Percentiles rank a stretch among this genome's conserved stretches.
Evolutionary conservation across 2,888 invertebrate genomes (phyloP).

Genomic region (Elmis aenea): DNA sequence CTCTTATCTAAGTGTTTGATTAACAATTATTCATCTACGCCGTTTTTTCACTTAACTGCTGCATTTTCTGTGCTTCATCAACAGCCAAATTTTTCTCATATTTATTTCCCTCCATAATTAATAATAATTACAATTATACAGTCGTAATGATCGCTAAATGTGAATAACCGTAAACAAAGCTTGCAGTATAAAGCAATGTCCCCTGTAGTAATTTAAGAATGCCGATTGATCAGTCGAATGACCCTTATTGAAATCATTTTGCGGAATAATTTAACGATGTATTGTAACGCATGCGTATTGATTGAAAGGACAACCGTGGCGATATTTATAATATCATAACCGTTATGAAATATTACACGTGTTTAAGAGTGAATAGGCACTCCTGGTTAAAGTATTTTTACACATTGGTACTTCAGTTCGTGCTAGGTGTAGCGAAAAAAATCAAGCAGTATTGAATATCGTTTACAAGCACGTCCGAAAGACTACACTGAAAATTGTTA

Average conservation of each 20-base stretch:
- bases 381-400: too few relatives aligned
- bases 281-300: constrained; percentile 17
- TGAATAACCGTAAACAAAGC: constrained; percentile 24
- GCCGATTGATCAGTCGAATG: constrained; percentile 41
- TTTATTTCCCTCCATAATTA: too few relatives aligned
- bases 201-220: constrained; percentile 32
- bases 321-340: constrained; percentile 19
- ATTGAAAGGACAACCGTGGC: constrained; percentile 20
- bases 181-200: constrained; percentile 20
- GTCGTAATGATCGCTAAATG: constrained; percentile 15
- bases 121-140: constrained; percentile 20
- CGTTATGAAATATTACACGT: constrained; percentile 11
- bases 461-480: too few relatives aligned
- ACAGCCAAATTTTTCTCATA: too few relatives aligned
- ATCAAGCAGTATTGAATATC: too few relatives aligned
- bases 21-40: too few relatives aligned
- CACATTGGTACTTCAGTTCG: too few relatives aligned
- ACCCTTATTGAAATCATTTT: constrained; percentile 40
- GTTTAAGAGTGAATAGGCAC: constrained; percentile 6
- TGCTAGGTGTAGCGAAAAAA: too few relatives aligned
- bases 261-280: constrained; percentile 47
- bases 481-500: too few relatives aligned
- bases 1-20: too few relatives aligned
- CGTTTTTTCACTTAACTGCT: too few relatives aligned
- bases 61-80: too few relatives aligned